Evolutionary conservation across 2,797 vertebrate species (phyloP).

Genomic region (Syngnathus rostellatus): DNA sequence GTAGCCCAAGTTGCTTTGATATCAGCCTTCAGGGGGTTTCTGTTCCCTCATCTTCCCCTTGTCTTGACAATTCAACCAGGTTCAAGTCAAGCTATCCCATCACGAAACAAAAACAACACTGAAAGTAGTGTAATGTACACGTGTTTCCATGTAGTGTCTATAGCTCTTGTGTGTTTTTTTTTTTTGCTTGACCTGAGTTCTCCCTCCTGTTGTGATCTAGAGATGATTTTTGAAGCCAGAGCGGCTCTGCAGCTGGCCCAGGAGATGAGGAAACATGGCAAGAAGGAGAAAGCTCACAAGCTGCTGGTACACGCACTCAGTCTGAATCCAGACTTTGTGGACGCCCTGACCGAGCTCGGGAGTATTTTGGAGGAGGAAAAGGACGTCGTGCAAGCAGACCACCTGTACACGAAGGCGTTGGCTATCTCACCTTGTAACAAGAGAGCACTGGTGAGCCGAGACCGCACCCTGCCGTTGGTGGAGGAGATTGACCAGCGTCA

Average conservation of each 20-base stretch:
- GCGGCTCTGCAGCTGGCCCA: constrained; percentile 85
- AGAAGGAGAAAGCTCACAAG: constrained; percentile 88
- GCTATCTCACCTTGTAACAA: constrained; percentile 83
- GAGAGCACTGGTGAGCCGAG: constrained; percentile 83
- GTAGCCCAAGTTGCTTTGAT: no score
- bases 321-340: constrained; percentile 87
- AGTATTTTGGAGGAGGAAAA: constrained; percentile 92
- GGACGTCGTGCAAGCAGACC: constrained; percentile 90
- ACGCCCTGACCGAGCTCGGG: constrained; percentile 87
- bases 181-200: background rate
- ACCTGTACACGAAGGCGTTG: constrained; percentile 87
- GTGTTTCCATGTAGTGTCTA: no score
- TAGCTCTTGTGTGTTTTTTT: background rate
- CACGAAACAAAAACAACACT: no score
- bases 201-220: constrained; percentile 53
- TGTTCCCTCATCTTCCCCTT: no score
- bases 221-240: constrained; percentile 78
- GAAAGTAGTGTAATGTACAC: no score
- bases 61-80: no score
- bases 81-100: no score
- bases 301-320: constrained; percentile 88
- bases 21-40: no score
- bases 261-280: constrained; percentile 92
- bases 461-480: constrained; percentile 86
- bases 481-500: constrained; percentile 94